Evolutionary conservation across 2,113 vertebrate species (phyloP).

Genomic region (Cephalopholis sonnerati): DNA sequence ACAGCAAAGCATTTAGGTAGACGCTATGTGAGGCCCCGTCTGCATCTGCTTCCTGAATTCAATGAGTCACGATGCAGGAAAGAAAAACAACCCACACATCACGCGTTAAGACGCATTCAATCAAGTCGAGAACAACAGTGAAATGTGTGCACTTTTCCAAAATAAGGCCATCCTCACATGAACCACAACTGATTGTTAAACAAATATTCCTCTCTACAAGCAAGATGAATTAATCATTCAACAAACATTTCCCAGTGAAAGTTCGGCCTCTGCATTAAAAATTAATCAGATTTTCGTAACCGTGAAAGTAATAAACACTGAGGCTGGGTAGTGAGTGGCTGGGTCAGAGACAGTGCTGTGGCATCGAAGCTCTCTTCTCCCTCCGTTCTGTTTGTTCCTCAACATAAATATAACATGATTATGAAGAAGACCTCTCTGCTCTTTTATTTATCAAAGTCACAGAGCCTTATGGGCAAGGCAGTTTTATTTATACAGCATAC

Average conservation of each 20-base stretch:
- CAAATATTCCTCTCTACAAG: slow-evolving; percentile 50
- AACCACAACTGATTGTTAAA: slow-evolving; percentile 47
- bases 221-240: slow-evolving; percentile 67
- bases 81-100: neutral
- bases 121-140: slow-evolving; percentile 16
- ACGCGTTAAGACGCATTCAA: slow-evolving; percentile 25
- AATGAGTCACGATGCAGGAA: slow-evolving; percentile 7
- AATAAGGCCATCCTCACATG: slow-evolving; percentile 33
- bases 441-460: slow-evolving; percentile 66
- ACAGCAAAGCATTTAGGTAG: slow-evolving; percentile 55
- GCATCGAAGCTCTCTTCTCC: slow-evolving; percentile 1
- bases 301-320: slow-evolving; percentile 49
- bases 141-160: neutral
- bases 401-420: slow-evolving; percentile 60
- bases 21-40: neutral
- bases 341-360: slow-evolving; percentile 4
- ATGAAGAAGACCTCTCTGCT: slow-evolving; percentile 50
- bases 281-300: slow-evolving; percentile 41
- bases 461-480: slow-evolving; percentile 6
- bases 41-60: slow-evolving; percentile 55
- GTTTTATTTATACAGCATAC: no score
- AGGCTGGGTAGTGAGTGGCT: slow-evolving; percentile 6
- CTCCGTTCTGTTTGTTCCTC: slow-evolving; percentile 24
- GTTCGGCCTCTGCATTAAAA: slow-evolving; percentile 57
- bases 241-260: slow-evolving; percentile 55